Evolutionary conservation across 2,888 invertebrate species (phyloP).

Genomic region (Fragum sueziense): DNA sequence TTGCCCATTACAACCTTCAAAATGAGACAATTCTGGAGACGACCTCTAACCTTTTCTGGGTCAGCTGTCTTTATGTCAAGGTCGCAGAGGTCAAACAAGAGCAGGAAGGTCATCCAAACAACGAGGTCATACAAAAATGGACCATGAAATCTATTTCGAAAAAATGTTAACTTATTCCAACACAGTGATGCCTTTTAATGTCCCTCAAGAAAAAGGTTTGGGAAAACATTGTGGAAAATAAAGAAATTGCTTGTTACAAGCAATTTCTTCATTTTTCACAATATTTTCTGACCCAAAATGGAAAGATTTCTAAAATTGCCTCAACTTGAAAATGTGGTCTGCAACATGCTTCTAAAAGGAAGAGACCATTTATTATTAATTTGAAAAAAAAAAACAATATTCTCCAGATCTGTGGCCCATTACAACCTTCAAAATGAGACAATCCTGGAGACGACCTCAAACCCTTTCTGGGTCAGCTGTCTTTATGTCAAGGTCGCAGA

Average conservation of each 20-base stretch:
- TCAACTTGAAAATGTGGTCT: too few relatives aligned
- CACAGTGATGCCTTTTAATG: too few relatives aligned
- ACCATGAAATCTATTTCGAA: constrained; percentile 61
- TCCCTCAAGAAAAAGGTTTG: too few relatives aligned
- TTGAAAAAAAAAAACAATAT: too few relatives aligned
- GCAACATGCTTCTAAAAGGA: too few relatives aligned
- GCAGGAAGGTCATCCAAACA: constrained; percentile 50
- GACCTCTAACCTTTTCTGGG: constrained; percentile 67
- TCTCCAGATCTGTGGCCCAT: constrained; percentile 64
- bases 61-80: constrained; percentile 63
- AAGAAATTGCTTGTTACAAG: too few relatives aligned
- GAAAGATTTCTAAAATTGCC: too few relatives aligned
- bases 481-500: constrained; percentile 62
- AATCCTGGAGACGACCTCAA: constrained; percentile 66
- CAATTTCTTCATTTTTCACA: too few relatives aligned
- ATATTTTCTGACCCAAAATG: too few relatives aligned
- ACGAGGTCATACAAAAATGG: constrained; percentile 58
- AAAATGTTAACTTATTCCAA: constrained; percentile 61
- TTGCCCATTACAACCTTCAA: constrained; percentile 66
- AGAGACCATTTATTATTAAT: too few relatives aligned
- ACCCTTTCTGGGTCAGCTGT: constrained; percentile 64
- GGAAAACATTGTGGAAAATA: too few relatives aligned
- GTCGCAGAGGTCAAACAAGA: constrained; percentile 58
- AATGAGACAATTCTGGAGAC: constrained; percentile 65
- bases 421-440: constrained; percentile 63